phyloP scores from a whole-genome alignment of 2,888 invertebrate genomes.

The Philopedon plagiatum region DNA sequence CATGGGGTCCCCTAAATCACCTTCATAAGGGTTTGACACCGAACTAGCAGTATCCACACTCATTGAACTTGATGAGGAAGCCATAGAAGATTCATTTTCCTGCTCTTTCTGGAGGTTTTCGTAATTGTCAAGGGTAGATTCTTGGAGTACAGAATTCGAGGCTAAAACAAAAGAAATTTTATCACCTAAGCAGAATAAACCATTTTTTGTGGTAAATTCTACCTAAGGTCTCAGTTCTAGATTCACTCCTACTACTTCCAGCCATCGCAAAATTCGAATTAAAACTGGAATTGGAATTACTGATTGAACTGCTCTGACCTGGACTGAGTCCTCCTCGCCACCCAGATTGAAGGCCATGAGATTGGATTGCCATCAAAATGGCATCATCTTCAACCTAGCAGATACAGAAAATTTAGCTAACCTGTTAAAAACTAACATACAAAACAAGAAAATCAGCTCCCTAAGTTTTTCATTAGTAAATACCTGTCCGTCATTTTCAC shows the following conservation, averaged over 20 bases:
- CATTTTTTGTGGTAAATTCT: too few relatives aligned
- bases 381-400: constrained; percentile 76
- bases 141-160: constrained; percentile 49
- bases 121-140: constrained; percentile 59
- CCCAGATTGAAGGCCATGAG: constrained; percentile 75
- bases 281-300: constrained; percentile 25
- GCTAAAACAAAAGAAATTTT: constrained; percentile 16
- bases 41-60: constrained; percentile 45
- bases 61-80: constrained; percentile 48
- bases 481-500: constrained; percentile 71
- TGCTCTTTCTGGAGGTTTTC: constrained; percentile 59
- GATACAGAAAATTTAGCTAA: too few relatives aligned
- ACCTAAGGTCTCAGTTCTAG: constrained; percentile 21
- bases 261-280: constrained; percentile 28
- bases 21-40: constrained; percentile 40
- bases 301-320: neutral
- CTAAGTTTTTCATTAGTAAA: too few relatives aligned
- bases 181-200: too few relatives aligned
- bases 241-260: constrained; percentile 35
- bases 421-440: neutral
- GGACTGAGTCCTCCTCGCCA: constrained; percentile 5
- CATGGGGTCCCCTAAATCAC: constrained; percentile 61
- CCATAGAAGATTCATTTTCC: constrained; percentile 41
- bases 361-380: constrained; percentile 82
- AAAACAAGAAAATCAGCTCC: too few relatives aligned